phyloP scores from a whole-genome alignment of 2,888 invertebrate genomes.

The Steinernema scapterisci region DNA sequence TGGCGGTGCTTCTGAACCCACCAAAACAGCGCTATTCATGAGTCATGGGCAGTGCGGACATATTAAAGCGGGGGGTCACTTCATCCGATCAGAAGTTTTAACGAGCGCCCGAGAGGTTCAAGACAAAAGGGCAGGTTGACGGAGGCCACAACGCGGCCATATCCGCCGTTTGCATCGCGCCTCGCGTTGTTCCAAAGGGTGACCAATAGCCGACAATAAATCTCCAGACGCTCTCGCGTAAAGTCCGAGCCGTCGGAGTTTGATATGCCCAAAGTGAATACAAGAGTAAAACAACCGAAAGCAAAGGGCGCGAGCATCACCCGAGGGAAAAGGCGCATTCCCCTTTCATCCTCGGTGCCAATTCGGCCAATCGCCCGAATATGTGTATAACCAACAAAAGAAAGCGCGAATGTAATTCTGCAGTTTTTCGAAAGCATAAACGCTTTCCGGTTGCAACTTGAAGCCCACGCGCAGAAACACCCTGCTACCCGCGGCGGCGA shows the following conservation, averaged over 20 bases:
- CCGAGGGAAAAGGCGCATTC: slow-evolving; percentile 17
- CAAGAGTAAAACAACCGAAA: slow-evolving; percentile 32
- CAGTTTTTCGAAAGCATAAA: too few relatives aligned
- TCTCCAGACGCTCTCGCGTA: slow-evolving; percentile 25
- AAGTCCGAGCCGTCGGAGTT: slow-evolving; percentile 27
- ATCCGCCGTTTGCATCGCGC: slow-evolving; percentile 15
- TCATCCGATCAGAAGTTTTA: not conserved
- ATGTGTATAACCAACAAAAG: too few relatives aligned
- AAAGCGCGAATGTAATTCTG: too few relatives aligned
- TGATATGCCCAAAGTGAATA: slow-evolving; percentile 32
- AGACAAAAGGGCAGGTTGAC: slow-evolving; percentile 27
- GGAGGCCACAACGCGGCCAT: slow-evolving; percentile 13
- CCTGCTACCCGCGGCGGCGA: too few relatives aligned
- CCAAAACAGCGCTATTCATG: not conserved
- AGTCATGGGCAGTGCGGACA: not conserved
- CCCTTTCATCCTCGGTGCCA: slow-evolving; percentile 23
- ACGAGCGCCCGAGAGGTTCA: not conserved
- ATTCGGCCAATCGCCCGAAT: not conserved
- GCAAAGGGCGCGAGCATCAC: slow-evolving; percentile 28
- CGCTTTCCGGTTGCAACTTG: not conserved
- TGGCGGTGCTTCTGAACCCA: not conserved
- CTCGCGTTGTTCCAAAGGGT: not conserved
- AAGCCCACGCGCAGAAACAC: not conserved
- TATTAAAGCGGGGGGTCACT: not conserved
- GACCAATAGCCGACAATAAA: slow-evolving; percentile 31